Conservation (phyloP, 2,888 invertebrate genomes). For the Drosophila rubida region DNA sequence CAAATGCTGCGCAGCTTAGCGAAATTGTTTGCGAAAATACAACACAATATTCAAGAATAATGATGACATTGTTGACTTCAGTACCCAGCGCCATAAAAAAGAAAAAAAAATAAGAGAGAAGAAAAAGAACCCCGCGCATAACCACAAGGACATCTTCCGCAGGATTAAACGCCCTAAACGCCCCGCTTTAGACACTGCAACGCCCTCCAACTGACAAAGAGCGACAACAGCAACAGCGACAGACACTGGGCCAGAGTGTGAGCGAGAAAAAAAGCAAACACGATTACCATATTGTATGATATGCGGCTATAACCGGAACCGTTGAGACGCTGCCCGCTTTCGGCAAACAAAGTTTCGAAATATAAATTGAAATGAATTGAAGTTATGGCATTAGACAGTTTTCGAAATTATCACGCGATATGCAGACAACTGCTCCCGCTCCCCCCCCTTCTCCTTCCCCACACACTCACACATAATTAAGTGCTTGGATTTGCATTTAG, state of each 20-base stretch:
- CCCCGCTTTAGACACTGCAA: slow-evolving; percentile 77
- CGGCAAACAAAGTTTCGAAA: slow-evolving; percentile 65
- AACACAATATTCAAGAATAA: slow-evolving; percentile 83
- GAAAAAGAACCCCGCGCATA: slow-evolving; percentile 49
- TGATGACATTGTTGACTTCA: slow-evolving; percentile 82
- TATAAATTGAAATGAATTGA: slow-evolving; percentile 81
- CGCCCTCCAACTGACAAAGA: slow-evolving; percentile 57
- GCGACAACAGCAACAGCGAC: slow-evolving; percentile 7
- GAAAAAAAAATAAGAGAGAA: slow-evolving; percentile 23
- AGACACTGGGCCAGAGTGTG: slow-evolving; percentile 7
- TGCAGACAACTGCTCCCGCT: slow-evolving; percentile 59
- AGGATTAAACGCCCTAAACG: slow-evolving; percentile 81
- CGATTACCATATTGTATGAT: slow-evolving; percentile 75
- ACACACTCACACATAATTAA: not conserved
- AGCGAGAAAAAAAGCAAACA: slow-evolving; percentile 53
- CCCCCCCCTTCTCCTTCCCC: not conserved
- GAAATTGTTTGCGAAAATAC: slow-evolving; percentile 81
- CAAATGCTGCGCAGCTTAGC: slow-evolving; percentile 67
- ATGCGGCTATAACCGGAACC: slow-evolving; percentile 64
- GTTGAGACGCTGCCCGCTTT: slow-evolving; percentile 26
- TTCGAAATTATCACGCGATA: slow-evolving; percentile 78
- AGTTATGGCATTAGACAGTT: slow-evolving; percentile 79
- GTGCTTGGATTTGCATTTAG: slow-evolving; percentile 79
- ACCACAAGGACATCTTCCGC: slow-evolving; percentile 80
- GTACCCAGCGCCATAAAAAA: slow-evolving; percentile 67